phyloP scores from a whole-genome alignment of 2,113 vertebrate species.

The Rhineura floridana region DNA sequence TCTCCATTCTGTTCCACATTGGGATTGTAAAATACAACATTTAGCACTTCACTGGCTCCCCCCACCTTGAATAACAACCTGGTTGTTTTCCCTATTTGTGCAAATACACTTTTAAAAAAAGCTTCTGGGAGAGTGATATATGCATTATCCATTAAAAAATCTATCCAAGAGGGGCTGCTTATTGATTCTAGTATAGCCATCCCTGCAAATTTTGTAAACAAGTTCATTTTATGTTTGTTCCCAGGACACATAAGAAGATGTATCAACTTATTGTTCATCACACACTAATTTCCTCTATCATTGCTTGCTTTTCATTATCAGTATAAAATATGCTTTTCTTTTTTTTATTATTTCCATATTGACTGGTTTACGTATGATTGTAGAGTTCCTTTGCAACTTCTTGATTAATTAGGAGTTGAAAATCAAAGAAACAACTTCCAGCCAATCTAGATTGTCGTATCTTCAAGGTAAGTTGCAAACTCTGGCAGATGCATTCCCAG shows the following conservation, averaged over 20 bases:
- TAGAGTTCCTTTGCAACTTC: fast-evolving
- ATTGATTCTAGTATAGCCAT: not conserved
- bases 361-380: not conserved
- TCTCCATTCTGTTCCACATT: not conserved
- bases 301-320: not conserved
- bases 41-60: not conserved
- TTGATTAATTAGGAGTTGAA: not conserved
- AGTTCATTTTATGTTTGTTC: not conserved
- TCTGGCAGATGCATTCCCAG: not conserved
- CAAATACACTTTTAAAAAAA: not conserved
- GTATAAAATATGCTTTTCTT: slow-evolving; percentile 10
- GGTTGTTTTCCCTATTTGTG: not conserved
- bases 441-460: not conserved
- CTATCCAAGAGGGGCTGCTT: not conserved
- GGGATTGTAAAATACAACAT: not conserved
- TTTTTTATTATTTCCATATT: not conserved
- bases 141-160: not conserved
- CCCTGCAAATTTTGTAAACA: not conserved
- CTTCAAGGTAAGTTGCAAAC: fast-evolving
- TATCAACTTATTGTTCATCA: not conserved
- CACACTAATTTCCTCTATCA: not conserved
- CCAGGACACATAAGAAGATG: not conserved
- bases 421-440: not conserved
- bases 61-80: not conserved
- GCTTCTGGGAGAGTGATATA: not conserved